These are phyloP conservation scores for Sphecodes monilicornis DNA, from an alignment of 2,888 invertebrate species.

Conservation along the genomic window DNA sequence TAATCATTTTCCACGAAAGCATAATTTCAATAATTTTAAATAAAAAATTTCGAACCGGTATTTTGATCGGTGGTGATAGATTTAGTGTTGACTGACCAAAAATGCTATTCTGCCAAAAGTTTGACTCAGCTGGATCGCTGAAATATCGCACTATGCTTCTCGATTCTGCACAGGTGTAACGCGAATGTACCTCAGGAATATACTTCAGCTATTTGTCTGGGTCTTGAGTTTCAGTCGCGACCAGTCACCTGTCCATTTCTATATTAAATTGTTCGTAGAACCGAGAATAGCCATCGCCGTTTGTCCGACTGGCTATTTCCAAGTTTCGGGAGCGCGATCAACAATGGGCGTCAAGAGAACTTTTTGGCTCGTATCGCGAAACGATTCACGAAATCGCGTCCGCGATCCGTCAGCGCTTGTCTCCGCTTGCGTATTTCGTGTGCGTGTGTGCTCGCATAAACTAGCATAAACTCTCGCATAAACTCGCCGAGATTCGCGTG, in stretches of 20 bases:
- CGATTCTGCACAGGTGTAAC: neutral
- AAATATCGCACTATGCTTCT: neutral
- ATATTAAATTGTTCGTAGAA: neutral
- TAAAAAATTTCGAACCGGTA: too few relatives aligned
- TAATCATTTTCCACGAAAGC: too few relatives aligned
- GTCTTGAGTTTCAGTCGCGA: neutral
- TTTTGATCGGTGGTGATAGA: too few relatives aligned
- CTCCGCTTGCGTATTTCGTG: neutral
- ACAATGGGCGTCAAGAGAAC: slow-evolving; percentile 39
- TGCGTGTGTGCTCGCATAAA: slow-evolving; percentile 1
- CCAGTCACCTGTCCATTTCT: neutral
- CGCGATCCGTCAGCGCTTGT: slow-evolving; percentile 12
- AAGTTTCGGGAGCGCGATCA: slow-evolving; percentile 37
- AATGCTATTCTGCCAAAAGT: too few relatives aligned
- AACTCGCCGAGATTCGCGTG: neutral
- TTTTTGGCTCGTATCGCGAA: slow-evolving; percentile 37
- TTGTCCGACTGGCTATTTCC: slow-evolving; percentile 39
- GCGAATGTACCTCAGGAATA: neutral
- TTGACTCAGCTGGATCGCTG: neutral
- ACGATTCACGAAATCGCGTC: slow-evolving; percentile 28
- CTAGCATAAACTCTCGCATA: slow-evolving; percentile 3
- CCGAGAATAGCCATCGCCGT: slow-evolving; percentile 21
- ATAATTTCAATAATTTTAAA: too few relatives aligned
- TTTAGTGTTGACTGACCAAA: too few relatives aligned
- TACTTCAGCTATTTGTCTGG: neutral